These are phyloP conservation scores for Brachypteracias leptosomus DNA, from an alignment of 2,113 vertebrate species.

Conservation along the genomic window DNA sequence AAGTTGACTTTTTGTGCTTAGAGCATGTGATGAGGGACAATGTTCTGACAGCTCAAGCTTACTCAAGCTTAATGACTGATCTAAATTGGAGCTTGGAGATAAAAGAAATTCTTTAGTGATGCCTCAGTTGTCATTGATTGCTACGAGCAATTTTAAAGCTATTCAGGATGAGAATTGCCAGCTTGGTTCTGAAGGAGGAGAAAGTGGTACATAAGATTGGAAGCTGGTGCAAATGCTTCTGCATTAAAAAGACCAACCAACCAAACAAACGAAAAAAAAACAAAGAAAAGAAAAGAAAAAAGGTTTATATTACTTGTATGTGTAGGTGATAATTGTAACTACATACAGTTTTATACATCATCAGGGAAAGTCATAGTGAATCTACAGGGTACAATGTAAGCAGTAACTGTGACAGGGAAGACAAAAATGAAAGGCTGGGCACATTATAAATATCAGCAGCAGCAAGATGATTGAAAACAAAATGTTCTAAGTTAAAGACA, in stretches of 20 bases:
- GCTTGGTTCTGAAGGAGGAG: conserved; percentile 71
- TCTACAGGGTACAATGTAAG: background rate
- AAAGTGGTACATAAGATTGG: conserved; percentile 61
- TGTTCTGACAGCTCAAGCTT: conserved; percentile 77
- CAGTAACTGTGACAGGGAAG: conserved; percentile 4
- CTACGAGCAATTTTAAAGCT: conserved; percentile 82
- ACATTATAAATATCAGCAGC: background rate
- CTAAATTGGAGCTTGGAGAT: conserved; percentile 84
- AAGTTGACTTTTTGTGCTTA: conserved; percentile 76
- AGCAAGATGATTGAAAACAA: conserved; percentile 16
- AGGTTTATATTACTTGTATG: conserved; percentile 27
- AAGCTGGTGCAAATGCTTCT: conserved; percentile 51
- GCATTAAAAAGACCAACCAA: background rate
- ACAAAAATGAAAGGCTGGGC: conserved; percentile 8
- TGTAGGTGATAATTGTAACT: conserved; percentile 55
- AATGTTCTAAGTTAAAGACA: background rate
- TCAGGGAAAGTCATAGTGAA: conserved; percentile 25
- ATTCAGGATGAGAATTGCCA: conserved; percentile 79
- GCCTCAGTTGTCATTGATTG: conserved; percentile 84
- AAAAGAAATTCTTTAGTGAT: conserved; percentile 85
- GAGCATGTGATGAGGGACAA: conserved; percentile 74
- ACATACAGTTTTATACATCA: conserved; percentile 17
- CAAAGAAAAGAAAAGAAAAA: background rate
- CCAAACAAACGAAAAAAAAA: background rate
- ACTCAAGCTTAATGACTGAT: conserved; percentile 83